Percentiles rank a stretch among this genome's conserved stretches.
phyloP scores from a whole-genome alignment of 1,140 invertebrate species.

The Metopolophium dirhodum region DNA sequence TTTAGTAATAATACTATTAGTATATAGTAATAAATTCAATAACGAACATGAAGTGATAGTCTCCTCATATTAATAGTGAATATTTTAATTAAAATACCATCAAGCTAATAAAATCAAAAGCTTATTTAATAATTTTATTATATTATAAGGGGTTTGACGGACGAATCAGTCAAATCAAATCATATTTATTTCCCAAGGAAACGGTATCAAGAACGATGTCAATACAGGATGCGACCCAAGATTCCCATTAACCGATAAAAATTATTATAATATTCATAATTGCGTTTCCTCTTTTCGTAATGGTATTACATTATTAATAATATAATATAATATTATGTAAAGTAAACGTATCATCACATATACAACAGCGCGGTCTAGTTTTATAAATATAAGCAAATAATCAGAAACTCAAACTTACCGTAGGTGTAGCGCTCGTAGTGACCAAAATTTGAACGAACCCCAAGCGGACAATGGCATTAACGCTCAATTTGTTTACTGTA shows the following conservation, averaged over 20 bases:
- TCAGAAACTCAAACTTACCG: neutral
- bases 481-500: neutral
- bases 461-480: neutral
- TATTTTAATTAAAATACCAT: conserved; percentile 11
- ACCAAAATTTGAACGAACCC: neutral
- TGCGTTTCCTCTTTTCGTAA: neutral
- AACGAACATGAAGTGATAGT: neutral
- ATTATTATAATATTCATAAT: neutral
- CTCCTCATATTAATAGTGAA: neutral
- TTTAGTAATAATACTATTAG: no score
- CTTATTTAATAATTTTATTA: neutral
- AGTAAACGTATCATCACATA: neutral
- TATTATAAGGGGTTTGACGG: neutral
- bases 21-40: neutral
- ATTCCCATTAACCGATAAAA: neutral
- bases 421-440: neutral
- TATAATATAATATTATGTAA: neutral
- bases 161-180: conserved; percentile 12
- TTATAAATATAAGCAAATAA: neutral
- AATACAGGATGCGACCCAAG: neutral
- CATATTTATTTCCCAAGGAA: neutral
- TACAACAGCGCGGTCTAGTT: neutral
- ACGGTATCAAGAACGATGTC: neutral
- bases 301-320: neutral
- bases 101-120: neutral